Base-by-base conservation (phyloP, 1,140 invertebrate species). In the Sarcophaga bullata region DNA sequence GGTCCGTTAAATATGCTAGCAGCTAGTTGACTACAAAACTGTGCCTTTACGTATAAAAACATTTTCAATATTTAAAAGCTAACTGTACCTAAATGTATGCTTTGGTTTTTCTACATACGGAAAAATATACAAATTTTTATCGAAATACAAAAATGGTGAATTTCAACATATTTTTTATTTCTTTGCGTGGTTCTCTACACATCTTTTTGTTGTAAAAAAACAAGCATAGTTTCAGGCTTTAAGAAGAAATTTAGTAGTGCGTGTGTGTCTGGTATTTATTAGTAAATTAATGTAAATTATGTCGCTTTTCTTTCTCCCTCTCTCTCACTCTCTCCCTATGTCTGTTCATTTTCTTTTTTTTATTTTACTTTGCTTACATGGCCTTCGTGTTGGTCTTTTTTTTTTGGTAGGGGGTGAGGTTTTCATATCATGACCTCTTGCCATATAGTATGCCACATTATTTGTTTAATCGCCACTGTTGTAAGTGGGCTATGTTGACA, bases 211-310 rank as follows among this genome's bases (percentile, higher is more conserved):
- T 8, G 2, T 15, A 58, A 58, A 58, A n/a, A 58, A 58, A 11
- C 54, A n/a, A 58, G 54, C 54, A 13, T 58, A 58, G 13, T 13
- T 58, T 58, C 3, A 5, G 11, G 54, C 13, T 58, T 3, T 58
- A 58, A 6, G n/a, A 58, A 58, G 15, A 58, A 58, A n/a, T 3
- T 13, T 58, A 11, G 54, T 15, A 3, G 10, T 58, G 17, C 17
- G 62, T 58, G 54, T 58, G 54, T 15, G 54, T 58, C n/a, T 58
- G 54, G 13, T 68, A 25, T 68, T 68, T 68, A 19, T 68, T 25
- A 68, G 19, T 68, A 68, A 68, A 68, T 68, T 68, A 68, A 68
- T 68, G 62, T 68, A 68, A 68, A 68, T 68, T 68, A 68, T 25
- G 19, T 68, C 19, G 19, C 62, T 68, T 68, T 68, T 68, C 19